Conservation (phyloP, 1,140 invertebrate genomes). For the Bombyx mandarina region DNA sequence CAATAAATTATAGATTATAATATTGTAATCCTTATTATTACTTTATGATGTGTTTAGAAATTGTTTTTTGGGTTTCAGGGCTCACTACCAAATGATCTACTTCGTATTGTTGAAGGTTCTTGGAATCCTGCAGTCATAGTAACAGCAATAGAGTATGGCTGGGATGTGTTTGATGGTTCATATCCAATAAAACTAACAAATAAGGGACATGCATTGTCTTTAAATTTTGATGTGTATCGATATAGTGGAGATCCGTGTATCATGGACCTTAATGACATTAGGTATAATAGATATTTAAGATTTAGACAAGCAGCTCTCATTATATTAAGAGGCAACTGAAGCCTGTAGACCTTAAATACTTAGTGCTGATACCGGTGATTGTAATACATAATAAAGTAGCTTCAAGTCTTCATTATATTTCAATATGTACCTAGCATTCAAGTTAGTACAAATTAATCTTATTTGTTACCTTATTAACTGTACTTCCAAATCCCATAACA, state of each 20-base stretch:
- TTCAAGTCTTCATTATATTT: too few species aligned
- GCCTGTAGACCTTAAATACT: too few species aligned
- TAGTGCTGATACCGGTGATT: too few species aligned
- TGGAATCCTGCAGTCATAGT: conserved; percentile 49
- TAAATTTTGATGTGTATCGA: conserved; percentile 74
- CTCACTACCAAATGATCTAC: conserved; percentile 34
- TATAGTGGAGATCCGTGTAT: conserved; percentile 66
- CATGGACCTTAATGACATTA: conserved; percentile 54
- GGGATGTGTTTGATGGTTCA: conserved; percentile 53
- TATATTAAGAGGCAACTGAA: too few species aligned
- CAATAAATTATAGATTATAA: too few species aligned
- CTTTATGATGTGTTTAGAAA: too few species aligned
- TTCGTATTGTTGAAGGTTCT: conserved; percentile 67
- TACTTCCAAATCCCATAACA: too few species aligned
- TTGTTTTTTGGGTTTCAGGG: conserved; percentile 24
- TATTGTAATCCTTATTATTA: too few species aligned
- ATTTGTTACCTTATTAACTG: too few species aligned
- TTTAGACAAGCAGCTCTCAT: background rate
- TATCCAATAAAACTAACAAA: conserved; percentile 47
- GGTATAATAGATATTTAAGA: conserved; percentile 22
- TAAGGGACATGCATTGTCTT: conserved; percentile 37
- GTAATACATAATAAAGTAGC: too few species aligned
- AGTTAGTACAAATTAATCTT: too few species aligned
- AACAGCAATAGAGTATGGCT: conserved; percentile 43
- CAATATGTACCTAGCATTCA: too few species aligned